Conservation (phyloP, 2,888 invertebrate species). For the Stenoptilia bipunctidactyla region DNA sequence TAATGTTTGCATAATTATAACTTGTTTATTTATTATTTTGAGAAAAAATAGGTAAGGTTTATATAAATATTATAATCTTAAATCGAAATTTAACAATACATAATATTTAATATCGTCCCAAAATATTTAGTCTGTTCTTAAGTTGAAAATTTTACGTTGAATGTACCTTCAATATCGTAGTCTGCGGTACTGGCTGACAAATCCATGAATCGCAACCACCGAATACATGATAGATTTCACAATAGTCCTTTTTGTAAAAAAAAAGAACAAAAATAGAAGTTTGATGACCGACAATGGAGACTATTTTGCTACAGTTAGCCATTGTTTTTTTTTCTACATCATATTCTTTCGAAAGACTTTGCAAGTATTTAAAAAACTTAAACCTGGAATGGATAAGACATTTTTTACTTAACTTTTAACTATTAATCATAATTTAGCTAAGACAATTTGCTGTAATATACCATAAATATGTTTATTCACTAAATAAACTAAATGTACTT, state of each 20-base stretch:
- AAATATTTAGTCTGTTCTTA: constrained; percentile 9
- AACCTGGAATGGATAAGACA: no score
- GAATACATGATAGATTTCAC: constrained; percentile 45
- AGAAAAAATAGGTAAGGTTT: neutral
- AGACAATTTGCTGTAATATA: no score
- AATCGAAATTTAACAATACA: neutral
- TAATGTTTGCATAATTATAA: neutral
- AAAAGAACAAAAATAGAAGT: constrained; percentile 21
- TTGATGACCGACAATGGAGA: neutral
- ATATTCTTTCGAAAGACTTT: no score
- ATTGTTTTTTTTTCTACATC: no score
- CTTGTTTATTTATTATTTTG: neutral
- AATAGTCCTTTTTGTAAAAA: constrained; percentile 41
- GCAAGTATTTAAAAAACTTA: no score
- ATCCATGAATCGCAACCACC: constrained; percentile 43
- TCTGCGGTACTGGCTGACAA: constrained; percentile 54
- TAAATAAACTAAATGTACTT: no score
- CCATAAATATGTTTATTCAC: no score
- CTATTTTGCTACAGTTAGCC: no score
- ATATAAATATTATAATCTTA: neutral
- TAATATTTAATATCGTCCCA: neutral
- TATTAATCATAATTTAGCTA: no score
- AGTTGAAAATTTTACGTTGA: constrained; percentile 19
- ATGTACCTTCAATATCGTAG: constrained; percentile 18
- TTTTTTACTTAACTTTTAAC: no score